Conservation (phyloP, 2,797 vertebrate species). For the Darevskia mixta region DNA sequence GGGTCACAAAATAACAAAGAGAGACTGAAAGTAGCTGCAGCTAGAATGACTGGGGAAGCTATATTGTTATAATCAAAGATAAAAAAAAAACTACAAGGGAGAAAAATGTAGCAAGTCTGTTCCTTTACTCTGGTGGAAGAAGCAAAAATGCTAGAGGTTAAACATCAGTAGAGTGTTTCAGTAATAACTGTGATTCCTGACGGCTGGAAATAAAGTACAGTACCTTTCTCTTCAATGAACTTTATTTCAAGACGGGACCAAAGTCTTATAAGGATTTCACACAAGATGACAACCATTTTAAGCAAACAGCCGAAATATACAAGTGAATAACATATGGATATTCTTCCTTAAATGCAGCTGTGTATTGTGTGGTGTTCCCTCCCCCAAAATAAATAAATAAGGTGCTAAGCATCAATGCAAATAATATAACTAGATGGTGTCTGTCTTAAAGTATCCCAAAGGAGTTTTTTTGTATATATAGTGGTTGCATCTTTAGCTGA, state of each 20-base stretch:
- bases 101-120: background rate
- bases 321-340: conserved; percentile 65
- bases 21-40: background rate
- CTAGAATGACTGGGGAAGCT: conserved; percentile 33
- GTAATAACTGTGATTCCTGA: conserved; percentile 54
- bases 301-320: conserved; percentile 58
- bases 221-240: conserved; percentile 27
- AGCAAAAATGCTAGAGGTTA: conserved; percentile 40
- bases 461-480: too few species aligned
- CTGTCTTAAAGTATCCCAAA: conserved; percentile 21
- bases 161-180: conserved; percentile 4
- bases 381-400: background rate
- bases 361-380: too few species aligned
- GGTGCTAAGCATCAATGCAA: conserved; percentile 33
- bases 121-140: conserved; percentile 9
- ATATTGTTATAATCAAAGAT: conserved; percentile 37
- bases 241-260: conserved; percentile 23
- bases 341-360: background rate
- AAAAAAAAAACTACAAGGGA: conserved; percentile 10
- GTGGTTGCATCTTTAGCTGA: background rate
- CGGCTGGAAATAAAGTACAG: conserved; percentile 60
- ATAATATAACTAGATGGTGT: background rate
- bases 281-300: conserved; percentile 53
- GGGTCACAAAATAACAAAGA: conserved; percentile 23
- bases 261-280: conserved; percentile 33